Base-by-base conservation (phyloP, 2,888 invertebrate genomes). In the Chirona hameri region DNA sequence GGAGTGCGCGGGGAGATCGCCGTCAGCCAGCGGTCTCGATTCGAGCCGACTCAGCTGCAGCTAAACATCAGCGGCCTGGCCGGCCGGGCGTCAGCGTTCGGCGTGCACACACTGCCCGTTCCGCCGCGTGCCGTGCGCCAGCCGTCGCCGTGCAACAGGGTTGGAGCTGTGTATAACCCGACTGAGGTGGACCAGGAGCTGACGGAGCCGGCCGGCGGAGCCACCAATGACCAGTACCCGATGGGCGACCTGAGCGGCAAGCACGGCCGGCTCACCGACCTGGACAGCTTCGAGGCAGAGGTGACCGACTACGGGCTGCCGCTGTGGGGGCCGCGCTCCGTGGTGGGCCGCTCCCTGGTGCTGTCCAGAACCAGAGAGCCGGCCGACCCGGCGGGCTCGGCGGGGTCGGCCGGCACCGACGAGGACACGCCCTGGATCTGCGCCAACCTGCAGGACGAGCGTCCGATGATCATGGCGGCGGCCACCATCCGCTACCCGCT, bases 201-300 rank as follows among this genome's bases (percentile, higher is more conserved):
- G 31, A 87, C 86, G 80, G 87, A 87, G 4, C 84, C 84, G 46
- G 85, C 88, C 2, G 88, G 86, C 4, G 91, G 92, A 86, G 95
- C 94, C 60, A 94, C 95, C 0, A 95, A 95, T 87, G 96, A 98
- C 88, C 94, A 95, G 88, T 98, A 97, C 87, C 93, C 95, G 1
- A 90, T 96, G 5, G 98, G 98, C 0, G 97, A 97, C 87, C 89
- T 98, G 21, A 93, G 95, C 82, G 96, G 96, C 31, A 97, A 97
- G 88, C 91, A 88, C 84, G 88, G 89, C n/a, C 83, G 85, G 9
- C 90, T 95, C 24, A 92, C 90, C 84, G 93, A 93, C 0, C 88
- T 91, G 65, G 85, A 86, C 12, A 84, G 85, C 5, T 85, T 87
- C 15, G 84, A 84, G 0, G 85, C 86, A 29, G 86, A 85, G 81